Conservation (phyloP, 2,888 invertebrate species). For the Therioaphis trifolii region DNA sequence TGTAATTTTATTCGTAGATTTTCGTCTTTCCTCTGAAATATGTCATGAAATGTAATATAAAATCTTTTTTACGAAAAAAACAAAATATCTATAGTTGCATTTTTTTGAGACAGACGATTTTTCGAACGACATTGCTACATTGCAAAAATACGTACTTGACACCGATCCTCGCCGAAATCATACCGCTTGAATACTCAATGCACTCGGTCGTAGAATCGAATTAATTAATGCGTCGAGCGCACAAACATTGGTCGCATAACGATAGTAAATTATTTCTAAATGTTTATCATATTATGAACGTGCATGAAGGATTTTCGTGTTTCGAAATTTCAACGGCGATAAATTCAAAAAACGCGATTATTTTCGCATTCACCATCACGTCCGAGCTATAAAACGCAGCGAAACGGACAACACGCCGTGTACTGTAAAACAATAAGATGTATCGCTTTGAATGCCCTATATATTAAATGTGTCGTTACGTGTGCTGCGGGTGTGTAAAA, state of each 20-base stretch:
- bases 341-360: not conserved
- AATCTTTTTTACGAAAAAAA: too few species aligned
- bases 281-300: not conserved
- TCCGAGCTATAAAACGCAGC: constrained; percentile 18
- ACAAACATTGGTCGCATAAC: constrained; percentile 40
- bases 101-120: not conserved
- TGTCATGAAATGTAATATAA: too few species aligned
- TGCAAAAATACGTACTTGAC: constrained; percentile 56
- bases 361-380: constrained; percentile 28
- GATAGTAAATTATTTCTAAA: constrained; percentile 40
- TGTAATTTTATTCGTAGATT: too few species aligned
- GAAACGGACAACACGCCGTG: not conserved
- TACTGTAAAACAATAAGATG: not conserved
- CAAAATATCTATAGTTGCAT: too few species aligned
- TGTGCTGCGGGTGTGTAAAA: too few species aligned
- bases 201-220: not conserved
- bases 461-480: not conserved
- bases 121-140: not conserved
- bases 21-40: too few species aligned
- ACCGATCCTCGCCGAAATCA: constrained; percentile 25
- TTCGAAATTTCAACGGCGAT: constrained; percentile 39
- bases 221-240: constrained; percentile 20
- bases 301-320: constrained; percentile 51
- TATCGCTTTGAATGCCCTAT: not conserved
- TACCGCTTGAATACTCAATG: constrained; percentile 8